Conservation (phyloP, 2,888 invertebrate species). For the Cerastis leucographa region DNA sequence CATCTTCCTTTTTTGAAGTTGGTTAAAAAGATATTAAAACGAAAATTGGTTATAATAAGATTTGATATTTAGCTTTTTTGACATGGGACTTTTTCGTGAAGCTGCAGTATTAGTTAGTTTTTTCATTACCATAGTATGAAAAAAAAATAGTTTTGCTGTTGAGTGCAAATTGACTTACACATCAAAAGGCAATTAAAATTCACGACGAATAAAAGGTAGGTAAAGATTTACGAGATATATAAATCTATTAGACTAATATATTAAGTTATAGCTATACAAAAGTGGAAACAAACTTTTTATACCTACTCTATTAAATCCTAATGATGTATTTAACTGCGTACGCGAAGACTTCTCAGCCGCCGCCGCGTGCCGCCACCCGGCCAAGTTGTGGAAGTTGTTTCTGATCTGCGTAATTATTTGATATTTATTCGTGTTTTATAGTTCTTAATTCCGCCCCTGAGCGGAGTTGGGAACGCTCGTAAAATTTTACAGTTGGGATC, state of each 20-base stretch:
- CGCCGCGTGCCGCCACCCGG: not conserved
- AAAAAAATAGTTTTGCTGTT: too few species aligned
- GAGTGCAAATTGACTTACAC: too few species aligned
- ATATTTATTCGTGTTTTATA: conserved; percentile 60
- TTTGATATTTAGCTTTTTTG: too few species aligned
- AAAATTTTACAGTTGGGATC: conserved; percentile 50
- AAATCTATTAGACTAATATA: too few species aligned
- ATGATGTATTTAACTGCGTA: not conserved
- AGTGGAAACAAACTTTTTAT: conserved; percentile 4
- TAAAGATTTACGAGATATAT: not conserved
- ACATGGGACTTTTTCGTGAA: too few species aligned
- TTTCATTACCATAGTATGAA: too few species aligned
- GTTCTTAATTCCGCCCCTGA: conserved; percentile 43
- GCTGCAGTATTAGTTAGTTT: too few species aligned
- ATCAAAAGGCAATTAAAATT: too few species aligned
- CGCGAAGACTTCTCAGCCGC: not conserved
- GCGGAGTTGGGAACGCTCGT: conserved; percentile 44
- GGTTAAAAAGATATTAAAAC: too few species aligned
- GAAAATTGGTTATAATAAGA: too few species aligned
- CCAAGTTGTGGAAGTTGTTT: conserved; percentile 39
- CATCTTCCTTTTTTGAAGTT: too few species aligned
- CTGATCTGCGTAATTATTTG: conserved; percentile 59
- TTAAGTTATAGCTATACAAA: not conserved
- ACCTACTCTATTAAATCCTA: not conserved
- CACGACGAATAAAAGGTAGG: too few species aligned